Evolutionary conservation across 2,113 vertebrate species (phyloP).

Genomic region (Ascaphus truei): DNA sequence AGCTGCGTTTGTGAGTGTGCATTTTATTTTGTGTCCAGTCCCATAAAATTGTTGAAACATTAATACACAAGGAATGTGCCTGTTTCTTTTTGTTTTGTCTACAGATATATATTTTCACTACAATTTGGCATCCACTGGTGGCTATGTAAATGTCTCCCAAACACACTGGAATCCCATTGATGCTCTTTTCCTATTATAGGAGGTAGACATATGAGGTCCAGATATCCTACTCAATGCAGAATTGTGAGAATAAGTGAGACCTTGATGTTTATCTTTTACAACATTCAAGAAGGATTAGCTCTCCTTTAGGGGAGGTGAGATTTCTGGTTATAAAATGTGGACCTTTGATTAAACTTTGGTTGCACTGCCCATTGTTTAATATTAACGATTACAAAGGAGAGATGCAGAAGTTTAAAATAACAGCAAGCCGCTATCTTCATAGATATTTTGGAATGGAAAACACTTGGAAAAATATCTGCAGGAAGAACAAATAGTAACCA

Average conservation of each 20-base stretch:
- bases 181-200: too few relatives aligned
- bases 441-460: conserved; percentile 85
- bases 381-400: conserved; percentile 51
- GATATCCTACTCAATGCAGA: too few relatives aligned
- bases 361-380: conserved; percentile 48
- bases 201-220: too few relatives aligned
- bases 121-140: too few relatives aligned
- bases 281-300: conserved; percentile 20
- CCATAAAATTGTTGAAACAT: too few relatives aligned
- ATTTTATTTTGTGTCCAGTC: too few relatives aligned
- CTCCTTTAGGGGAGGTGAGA: conserved; percentile 1
- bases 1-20: too few relatives aligned
- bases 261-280: not conserved
- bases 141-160: too few relatives aligned
- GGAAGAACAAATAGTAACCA: conserved; percentile 90
- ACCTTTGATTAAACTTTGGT: conserved; percentile 48
- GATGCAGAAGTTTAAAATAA: conserved; percentile 79
- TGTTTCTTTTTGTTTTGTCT: too few relatives aligned
- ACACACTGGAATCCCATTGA: too few relatives aligned
- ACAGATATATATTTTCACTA: too few relatives aligned
- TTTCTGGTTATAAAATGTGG: conserved; percentile 50
- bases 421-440: conserved; percentile 71
- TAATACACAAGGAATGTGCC: too few relatives aligned
- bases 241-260: not conserved
- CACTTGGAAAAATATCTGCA: conserved; percentile 90